A percentile compares a stretch with the other conserved stretches of the same genome.
Conservation (phyloP, 2,888 invertebrate species). For the Cerastoderma edule region DNA sequence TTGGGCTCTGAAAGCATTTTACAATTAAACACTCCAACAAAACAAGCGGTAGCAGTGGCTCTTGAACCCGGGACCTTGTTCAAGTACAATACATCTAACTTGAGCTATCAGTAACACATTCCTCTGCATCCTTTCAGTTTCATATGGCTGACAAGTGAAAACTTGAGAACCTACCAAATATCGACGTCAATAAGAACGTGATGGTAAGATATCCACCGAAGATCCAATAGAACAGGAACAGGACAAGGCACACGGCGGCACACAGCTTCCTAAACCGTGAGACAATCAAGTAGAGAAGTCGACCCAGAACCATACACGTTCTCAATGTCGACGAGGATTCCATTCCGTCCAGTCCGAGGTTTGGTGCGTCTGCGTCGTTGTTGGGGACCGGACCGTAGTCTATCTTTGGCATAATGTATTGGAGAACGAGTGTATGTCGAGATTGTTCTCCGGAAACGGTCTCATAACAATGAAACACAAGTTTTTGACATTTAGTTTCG, state of each 20-base stretch:
- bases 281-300: conserved; percentile 64
- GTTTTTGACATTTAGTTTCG: too few species aligned
- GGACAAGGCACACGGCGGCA: conserved; percentile 88
- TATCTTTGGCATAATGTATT: conserved; percentile 3
- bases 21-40: too few species aligned
- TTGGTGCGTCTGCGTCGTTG: not conserved
- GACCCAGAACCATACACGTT: conserved; percentile 46
- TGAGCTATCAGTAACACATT: too few species aligned
- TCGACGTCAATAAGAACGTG: conserved; percentile 88
- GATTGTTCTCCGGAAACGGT: too few species aligned
- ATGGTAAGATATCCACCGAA: conserved; percentile 91
- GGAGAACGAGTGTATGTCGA: too few species aligned
- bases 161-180: conserved; percentile 87
- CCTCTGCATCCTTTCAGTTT: too few species aligned
- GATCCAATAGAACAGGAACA: conserved; percentile 92
- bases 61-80: too few species aligned
- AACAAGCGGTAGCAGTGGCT: too few species aligned
- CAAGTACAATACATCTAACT: too few species aligned
- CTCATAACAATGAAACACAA: too few species aligned
- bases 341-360: conserved; percentile 23
- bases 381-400: not conserved
- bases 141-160: not conserved
- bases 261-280: conserved; percentile 92
- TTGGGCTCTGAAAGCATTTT: too few species aligned
- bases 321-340: conserved; percentile 27